Conservation (phyloP, 37 sponge, comb jelly and placozoan species). For the Sycon ciliatum region DNA sequence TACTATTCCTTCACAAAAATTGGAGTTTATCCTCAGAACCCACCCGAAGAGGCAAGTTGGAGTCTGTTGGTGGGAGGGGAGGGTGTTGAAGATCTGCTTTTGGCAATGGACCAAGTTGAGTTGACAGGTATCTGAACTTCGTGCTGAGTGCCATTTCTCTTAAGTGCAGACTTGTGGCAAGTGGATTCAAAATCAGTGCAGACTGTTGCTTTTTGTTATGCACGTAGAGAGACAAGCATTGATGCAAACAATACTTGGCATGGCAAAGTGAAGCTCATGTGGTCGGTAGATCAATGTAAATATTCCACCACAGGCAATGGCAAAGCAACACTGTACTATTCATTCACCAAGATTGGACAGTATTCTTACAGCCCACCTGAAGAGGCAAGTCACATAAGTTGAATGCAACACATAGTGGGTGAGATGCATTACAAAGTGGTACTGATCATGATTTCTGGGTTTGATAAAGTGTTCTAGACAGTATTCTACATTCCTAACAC, state of each 20-base stretch:
- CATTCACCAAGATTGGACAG: neutral
- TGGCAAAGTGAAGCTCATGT: neutral
- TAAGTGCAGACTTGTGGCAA: neutral
- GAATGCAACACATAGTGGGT: no score
- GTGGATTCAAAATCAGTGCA: neutral
- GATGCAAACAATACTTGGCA: neutral
- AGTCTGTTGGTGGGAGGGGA: neutral
- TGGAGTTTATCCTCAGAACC: constrained; percentile 13
- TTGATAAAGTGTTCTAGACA: no score
- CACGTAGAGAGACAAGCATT: neutral
- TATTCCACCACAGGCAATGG: no score
- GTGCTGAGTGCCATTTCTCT: neutral
- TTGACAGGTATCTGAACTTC: neutral
- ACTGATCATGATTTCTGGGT: no score
- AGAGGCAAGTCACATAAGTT: no score
- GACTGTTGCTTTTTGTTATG: no score
- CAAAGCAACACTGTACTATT: neutral
- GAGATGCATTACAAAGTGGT: no score
- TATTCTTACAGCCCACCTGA: neutral
- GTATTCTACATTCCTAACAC: no score
- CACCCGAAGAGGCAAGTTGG: constrained; percentile 15
- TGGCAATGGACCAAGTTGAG: neutral
- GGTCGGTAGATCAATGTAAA: neutral
- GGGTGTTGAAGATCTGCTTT: neutral
- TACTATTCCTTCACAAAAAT: constrained; percentile 14